phyloP scores from a whole-genome alignment of 2,113 vertebrate species.

The Sorex fumeus region DNA sequence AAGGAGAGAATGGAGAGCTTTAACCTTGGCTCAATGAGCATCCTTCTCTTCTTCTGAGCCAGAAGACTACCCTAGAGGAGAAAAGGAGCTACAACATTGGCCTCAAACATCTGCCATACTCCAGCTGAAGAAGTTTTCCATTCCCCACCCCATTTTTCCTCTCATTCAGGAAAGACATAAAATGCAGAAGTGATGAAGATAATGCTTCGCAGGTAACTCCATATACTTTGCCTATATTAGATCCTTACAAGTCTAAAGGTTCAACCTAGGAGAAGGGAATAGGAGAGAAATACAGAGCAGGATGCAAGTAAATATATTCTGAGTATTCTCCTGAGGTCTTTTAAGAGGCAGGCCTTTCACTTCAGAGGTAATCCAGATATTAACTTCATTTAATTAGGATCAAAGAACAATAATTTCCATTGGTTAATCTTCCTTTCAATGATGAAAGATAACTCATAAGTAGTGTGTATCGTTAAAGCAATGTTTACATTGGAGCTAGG shows the following conservation, averaged over 20 bases:
- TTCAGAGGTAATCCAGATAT: slow-evolving; percentile 19
- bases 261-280: slow-evolving; percentile 17
- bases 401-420: neutral
- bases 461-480: slow-evolving; percentile 18
- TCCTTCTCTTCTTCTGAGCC: neutral
- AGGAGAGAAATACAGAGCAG: neutral
- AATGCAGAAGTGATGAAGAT: neutral
- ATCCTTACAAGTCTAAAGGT: neutral
- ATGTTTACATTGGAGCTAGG: neutral
- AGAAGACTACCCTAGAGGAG: neutral
- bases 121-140: neutral
- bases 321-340: neutral
- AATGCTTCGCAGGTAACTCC: neutral
- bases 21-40: neutral
- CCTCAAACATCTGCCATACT: neutral
- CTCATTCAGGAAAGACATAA: slow-evolving; percentile 29
- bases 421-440: slow-evolving; percentile 1
- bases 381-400: slow-evolving; percentile 44
- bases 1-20: too few relatives aligned
- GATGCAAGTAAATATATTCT: neutral
- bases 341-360: neutral
- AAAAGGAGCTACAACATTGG: neutral
- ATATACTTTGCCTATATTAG: neutral
- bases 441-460: slow-evolving; percentile 12
- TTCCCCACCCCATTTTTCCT: neutral